Evolutionary conservation across 2,888 invertebrate genomes (phyloP).

Genomic region (Tenodera sinensis): DNA sequence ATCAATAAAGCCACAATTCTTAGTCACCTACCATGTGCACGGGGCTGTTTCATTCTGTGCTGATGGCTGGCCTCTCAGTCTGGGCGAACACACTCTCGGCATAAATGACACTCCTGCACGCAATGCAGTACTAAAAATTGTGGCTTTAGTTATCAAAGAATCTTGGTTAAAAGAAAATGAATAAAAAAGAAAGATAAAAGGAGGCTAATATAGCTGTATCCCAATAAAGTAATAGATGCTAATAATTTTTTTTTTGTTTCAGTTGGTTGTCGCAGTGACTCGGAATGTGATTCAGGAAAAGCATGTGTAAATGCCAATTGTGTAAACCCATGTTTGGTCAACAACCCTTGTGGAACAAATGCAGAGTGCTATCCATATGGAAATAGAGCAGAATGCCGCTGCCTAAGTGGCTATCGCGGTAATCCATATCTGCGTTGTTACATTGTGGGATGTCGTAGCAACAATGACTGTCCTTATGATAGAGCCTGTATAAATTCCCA

Average conservation of each 20-base stretch:
- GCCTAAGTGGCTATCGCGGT: constrained; percentile 75
- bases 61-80: too few species aligned
- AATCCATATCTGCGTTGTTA: constrained; percentile 71
- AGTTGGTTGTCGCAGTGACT: constrained; percentile 77
- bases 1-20: too few species aligned
- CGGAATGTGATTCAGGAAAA: constrained; percentile 78
- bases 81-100: too few species aligned
- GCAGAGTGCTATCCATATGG: constrained; percentile 75
- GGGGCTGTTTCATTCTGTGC: too few species aligned
- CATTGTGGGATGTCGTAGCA: constrained; percentile 78
- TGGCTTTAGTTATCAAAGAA: too few species aligned
- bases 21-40: too few species aligned
- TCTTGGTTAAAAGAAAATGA: too few species aligned
- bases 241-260: constrained; percentile 25
- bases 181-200: too few species aligned
- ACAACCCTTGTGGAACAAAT: constrained; percentile 75
- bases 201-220: not conserved
- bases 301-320: constrained; percentile 84
- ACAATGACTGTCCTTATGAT: constrained; percentile 83
- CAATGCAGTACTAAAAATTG: too few species aligned
- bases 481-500: constrained; percentile 81
- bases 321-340: constrained; percentile 77
- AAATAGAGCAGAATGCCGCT: constrained; percentile 73
- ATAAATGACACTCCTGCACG: too few species aligned
- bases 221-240: not conserved